phyloP scores from a whole-genome alignment of 2,888 invertebrate species.

The Entomobrya proxima region DNA sequence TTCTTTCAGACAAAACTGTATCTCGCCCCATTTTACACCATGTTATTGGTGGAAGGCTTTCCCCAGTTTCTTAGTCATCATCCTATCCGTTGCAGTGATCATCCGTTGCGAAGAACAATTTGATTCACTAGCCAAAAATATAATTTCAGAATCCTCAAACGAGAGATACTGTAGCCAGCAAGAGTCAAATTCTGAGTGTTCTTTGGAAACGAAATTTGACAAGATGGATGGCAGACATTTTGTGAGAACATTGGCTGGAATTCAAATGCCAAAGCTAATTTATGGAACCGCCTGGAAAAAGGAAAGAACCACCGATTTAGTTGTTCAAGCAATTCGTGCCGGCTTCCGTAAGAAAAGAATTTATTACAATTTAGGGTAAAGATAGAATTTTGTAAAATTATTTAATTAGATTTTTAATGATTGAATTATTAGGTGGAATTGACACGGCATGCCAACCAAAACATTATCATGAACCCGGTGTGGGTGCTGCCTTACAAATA shows the following conservation, averaged over 20 bases:
- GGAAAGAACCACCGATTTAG: constrained; percentile 70
- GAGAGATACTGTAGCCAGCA: neutral
- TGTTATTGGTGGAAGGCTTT: neutral
- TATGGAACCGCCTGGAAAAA: constrained; percentile 75
- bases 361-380: too few species aligned
- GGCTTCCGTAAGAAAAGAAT: too few species aligned
- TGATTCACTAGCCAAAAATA: neutral
- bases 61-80: neutral
- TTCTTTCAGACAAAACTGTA: too few species aligned
- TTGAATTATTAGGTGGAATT: too few species aligned
- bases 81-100: neutral
- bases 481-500: constrained; percentile 64
- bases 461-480: constrained; percentile 73
- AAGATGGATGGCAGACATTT: constrained; percentile 55
- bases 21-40: too few species aligned
- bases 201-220: neutral
- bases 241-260: constrained; percentile 65
- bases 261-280: constrained; percentile 73
- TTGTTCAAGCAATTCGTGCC: constrained; percentile 65
- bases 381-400: too few species aligned
- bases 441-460: constrained; percentile 75
- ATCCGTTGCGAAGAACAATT: neutral
- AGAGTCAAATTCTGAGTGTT: neutral
- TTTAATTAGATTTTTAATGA: too few species aligned
- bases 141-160: neutral